phyloP scores from a whole-genome alignment of 2,888 invertebrate species.

The Heterodera filipjevi region DNA sequence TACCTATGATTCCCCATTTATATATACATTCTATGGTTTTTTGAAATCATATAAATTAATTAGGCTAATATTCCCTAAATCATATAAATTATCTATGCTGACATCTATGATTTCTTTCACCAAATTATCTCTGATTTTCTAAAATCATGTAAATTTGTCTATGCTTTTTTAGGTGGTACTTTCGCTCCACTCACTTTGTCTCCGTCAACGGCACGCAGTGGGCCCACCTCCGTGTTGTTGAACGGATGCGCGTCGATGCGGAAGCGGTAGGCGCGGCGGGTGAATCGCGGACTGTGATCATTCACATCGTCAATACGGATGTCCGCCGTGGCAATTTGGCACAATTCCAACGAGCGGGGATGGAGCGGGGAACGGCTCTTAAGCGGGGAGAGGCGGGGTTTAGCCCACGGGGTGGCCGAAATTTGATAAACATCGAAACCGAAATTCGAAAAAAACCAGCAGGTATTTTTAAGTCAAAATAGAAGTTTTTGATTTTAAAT shows the following conservation, averaged over 20 bases:
- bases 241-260: slow-evolving; percentile 49
- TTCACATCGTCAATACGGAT: slow-evolving; percentile 58
- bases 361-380: slow-evolving; percentile 24
- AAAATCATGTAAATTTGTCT: too few species aligned
- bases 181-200: slow-evolving; percentile 45
- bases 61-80: too few species aligned
- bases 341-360: slow-evolving; percentile 43
- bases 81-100: too few species aligned
- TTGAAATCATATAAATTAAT: too few species aligned
- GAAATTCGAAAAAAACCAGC: too few species aligned
- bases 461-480: too few species aligned
- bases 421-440: not conserved
- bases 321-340: slow-evolving; percentile 48
- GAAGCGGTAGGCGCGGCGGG: slow-evolving; percentile 53
- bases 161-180: not conserved
- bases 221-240: slow-evolving; percentile 52
- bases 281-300: slow-evolving; percentile 61
- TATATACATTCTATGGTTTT: too few species aligned
- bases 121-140: too few species aligned
- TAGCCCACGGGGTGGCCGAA: not conserved
- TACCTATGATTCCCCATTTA: too few species aligned
- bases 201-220: slow-evolving; percentile 53
- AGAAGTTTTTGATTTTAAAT: too few species aligned
- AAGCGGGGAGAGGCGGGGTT: not conserved
- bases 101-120: too few species aligned